Evolutionary conservation across 2,113 vertebrate genomes (phyloP).

Genomic region (Eolophus roseicapilla): DNA sequence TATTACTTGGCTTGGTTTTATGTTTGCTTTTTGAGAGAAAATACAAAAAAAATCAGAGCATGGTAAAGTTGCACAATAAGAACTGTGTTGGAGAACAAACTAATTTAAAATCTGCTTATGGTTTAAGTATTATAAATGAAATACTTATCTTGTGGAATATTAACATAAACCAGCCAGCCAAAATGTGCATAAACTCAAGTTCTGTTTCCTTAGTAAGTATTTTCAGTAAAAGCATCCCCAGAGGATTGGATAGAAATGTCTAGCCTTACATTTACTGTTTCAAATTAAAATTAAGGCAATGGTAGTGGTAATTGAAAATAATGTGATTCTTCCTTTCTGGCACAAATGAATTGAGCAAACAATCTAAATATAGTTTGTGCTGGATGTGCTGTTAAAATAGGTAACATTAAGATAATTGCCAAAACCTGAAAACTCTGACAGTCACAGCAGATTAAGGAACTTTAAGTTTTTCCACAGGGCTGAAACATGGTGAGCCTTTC

Average conservation of each 20-base stretch:
- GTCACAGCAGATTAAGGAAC: neutral
- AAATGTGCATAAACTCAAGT: neutral
- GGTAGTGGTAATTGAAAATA: neutral
- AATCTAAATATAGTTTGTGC: neutral
- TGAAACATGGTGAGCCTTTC: neutral
- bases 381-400: neutral
- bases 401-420: neutral
- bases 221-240: neutral
- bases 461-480: neutral
- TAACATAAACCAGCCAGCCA: neutral
- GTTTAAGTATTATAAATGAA: neutral
- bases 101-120: neutral
- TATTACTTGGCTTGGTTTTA: neutral
- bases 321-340: neutral
- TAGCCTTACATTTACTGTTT: neutral
- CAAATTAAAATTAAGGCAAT: neutral
- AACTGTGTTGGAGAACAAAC: neutral
- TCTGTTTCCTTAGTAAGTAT: neutral
- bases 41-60: neutral
- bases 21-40: neutral
- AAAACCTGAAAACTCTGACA: neutral
- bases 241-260: neutral
- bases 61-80: neutral
- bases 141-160: neutral
- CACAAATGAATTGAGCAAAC: neutral